A percentile compares a stretch with the other conserved stretches of the same genome.
These are phyloP conservation scores for Hirtodrosophila histrioides DNA, from an alignment of 2,888 invertebrate genomes.

Conservation along the genomic window DNA sequence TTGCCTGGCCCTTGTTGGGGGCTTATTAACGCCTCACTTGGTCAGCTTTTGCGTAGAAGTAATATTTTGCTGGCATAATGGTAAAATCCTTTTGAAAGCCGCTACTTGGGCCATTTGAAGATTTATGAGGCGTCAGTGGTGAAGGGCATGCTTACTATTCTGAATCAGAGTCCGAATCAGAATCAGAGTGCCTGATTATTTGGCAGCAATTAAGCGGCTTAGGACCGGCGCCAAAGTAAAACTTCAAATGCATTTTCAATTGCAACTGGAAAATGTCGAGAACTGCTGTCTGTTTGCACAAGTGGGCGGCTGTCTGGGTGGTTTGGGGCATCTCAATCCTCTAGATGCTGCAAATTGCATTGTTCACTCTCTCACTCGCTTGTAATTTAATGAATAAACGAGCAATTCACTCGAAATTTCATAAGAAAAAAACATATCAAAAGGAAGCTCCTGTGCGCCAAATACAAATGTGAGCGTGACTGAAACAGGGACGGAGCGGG, in stretches of 20 bases:
- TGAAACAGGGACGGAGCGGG: not conserved
- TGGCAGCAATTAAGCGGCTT: constrained; percentile 70
- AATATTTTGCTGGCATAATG: constrained; percentile 38
- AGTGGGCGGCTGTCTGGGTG: fast-evolving
- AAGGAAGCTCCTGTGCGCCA: not conserved
- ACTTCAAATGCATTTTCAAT: constrained; percentile 46
- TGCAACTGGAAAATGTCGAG: constrained; percentile 33
- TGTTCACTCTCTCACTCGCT: constrained; percentile 46
- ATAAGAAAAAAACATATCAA: constrained; percentile 32
- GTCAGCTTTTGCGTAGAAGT: constrained; percentile 14
- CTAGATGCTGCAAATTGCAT: constrained; percentile 55
- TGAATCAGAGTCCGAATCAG: not conserved
- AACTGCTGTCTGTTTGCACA: constrained; percentile 8
- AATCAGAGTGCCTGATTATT: constrained; percentile 25
- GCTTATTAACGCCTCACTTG: constrained; percentile 69
- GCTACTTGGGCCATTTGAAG: constrained; percentile 43
- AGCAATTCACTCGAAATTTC: constrained; percentile 58
- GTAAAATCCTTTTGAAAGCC: constrained; percentile 24
- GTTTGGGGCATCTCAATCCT: not conserved
- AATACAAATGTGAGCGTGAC: not conserved
- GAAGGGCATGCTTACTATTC: constrained; percentile 23
- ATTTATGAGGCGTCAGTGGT: constrained; percentile 51
- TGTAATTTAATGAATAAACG: constrained; percentile 69
- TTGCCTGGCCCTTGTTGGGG: constrained; percentile 23
- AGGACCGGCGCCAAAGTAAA: constrained; percentile 29